Percentiles rank a stretch among this genome's conserved stretches.
Conservation (phyloP, 2,113 vertebrate genomes). For the Anguilla rostrata region DNA sequence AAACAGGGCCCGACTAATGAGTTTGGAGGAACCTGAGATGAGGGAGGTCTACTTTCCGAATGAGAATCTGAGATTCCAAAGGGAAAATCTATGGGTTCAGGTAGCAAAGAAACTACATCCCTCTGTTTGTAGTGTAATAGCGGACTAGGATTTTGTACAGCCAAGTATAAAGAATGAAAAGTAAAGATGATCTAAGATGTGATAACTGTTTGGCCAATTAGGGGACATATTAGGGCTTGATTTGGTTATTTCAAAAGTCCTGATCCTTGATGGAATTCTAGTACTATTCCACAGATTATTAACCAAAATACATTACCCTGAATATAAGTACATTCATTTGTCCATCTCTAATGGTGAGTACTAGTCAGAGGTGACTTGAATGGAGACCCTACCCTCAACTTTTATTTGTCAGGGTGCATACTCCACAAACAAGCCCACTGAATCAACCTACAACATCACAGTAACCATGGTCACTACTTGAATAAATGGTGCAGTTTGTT, state of each 20-base stretch:
- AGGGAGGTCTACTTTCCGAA: constrained; percentile 17
- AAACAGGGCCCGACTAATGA: constrained; percentile 27
- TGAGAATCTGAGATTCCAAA: constrained; percentile 33
- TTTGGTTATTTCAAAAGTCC: background rate
- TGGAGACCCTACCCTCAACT: no score
- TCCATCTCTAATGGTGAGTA: background rate
- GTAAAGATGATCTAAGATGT: no score
- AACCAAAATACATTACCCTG: background rate
- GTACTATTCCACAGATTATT: background rate
- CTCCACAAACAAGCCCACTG: no score
- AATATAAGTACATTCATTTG: no score
- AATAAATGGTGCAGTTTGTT: no score
- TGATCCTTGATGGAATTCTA: background rate
- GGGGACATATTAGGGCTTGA: background rate
- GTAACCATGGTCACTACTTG: no score
- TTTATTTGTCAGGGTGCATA: no score
- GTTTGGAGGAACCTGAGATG: constrained; percentile 12
- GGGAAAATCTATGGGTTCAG: constrained; percentile 15
- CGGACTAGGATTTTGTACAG: background rate
- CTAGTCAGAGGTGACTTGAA: background rate
- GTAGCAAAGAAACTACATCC: background rate
- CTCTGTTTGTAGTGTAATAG: background rate
- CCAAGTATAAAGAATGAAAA: background rate
- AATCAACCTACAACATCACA: no score
- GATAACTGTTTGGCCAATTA: background rate